These are phyloP conservation scores for Pseudococcus jackbeardsleyi DNA, from an alignment of 2,888 invertebrate genomes.

Conservation along the genomic window DNA sequence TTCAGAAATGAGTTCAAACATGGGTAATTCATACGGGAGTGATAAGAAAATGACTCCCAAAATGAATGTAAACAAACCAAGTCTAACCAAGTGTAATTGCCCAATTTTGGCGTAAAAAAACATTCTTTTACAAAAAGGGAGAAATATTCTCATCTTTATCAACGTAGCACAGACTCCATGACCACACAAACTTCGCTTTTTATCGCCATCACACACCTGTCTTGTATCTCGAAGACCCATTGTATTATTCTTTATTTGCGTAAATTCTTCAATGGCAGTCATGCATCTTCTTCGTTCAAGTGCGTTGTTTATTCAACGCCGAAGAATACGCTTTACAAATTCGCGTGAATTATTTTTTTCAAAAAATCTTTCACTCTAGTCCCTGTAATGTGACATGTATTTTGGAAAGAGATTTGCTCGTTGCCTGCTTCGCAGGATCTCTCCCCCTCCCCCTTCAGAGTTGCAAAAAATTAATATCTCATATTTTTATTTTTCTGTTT, in stretches of 20 bases:
- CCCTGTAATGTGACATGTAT: background rate
- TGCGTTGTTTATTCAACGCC: background rate
- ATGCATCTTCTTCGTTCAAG: constrained; percentile 40
- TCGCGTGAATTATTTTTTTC: background rate
- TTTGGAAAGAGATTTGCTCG: too few species aligned
- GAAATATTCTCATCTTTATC: constrained; percentile 40
- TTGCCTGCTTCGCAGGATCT: too few species aligned
- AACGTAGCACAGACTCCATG: background rate
- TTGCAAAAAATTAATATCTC: too few species aligned
- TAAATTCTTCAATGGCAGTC: constrained; percentile 42
- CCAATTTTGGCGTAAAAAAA: constrained; percentile 42
- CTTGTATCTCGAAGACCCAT: constrained; percentile 8
- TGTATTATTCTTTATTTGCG: constrained; percentile 29
- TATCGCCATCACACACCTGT: constrained; percentile 39
- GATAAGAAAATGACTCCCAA: too few species aligned
- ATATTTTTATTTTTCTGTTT: too few species aligned
- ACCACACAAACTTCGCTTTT: constrained; percentile 42
- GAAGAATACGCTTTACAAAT: background rate
- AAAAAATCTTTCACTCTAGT: background rate
- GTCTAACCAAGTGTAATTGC: too few species aligned
- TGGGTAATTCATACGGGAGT: too few species aligned
- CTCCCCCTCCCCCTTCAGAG: too few species aligned
- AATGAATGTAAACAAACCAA: too few species aligned
- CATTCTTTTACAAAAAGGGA: constrained; percentile 18
- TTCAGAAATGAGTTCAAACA: too few species aligned